A percentile compares a stretch with the other conserved stretches of the same genome.
Evolutionary conservation across 2,888 invertebrate genomes (phyloP).

Genomic region (Agrypnus murinus): DNA sequence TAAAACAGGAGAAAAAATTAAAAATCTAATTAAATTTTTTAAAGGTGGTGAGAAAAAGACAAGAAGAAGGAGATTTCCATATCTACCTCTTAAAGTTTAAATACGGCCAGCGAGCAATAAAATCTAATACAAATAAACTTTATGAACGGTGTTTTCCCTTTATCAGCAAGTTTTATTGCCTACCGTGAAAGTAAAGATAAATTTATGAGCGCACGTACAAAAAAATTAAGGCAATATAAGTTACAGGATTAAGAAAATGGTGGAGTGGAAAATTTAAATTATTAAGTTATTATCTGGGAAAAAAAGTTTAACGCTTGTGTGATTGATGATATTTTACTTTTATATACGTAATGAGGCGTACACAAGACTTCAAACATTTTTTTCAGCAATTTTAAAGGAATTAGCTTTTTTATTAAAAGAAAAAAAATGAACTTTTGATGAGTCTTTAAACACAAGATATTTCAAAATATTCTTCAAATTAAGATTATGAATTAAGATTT

Average conservation of each 20-base stretch:
- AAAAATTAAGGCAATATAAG: constrained; percentile 37
- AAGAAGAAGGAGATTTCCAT: constrained; percentile 31
- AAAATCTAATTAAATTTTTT: neutral
- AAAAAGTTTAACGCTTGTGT: constrained; percentile 24
- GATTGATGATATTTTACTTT: too few relatives aligned
- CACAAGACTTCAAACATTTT: neutral
- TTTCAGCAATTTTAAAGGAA: neutral
- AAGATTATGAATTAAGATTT: too few relatives aligned
- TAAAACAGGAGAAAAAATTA: too few relatives aligned
- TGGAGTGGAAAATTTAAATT: constrained; percentile 23
- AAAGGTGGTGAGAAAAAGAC: too few relatives aligned
- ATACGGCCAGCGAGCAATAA: constrained; percentile 44
- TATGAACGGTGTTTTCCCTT: constrained; percentile 47
- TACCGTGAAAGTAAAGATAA: constrained; percentile 39
- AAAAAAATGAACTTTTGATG: too few relatives aligned
- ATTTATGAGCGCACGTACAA: constrained; percentile 38
- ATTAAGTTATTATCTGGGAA: constrained; percentile 33
- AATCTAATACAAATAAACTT: constrained; percentile 48
- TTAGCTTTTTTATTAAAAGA: too few relatives aligned
- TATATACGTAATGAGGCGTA: constrained; percentile 9
- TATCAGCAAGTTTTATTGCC: constrained; percentile 46
- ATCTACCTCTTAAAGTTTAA: constrained; percentile 41
- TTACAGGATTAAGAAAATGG: constrained; percentile 32
- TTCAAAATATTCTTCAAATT: too few relatives aligned
- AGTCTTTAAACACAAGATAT: too few relatives aligned